phyloP scores from a whole-genome alignment of 2,797 vertebrate genomes.

The Myoxocephalus aenaeus region DNA sequence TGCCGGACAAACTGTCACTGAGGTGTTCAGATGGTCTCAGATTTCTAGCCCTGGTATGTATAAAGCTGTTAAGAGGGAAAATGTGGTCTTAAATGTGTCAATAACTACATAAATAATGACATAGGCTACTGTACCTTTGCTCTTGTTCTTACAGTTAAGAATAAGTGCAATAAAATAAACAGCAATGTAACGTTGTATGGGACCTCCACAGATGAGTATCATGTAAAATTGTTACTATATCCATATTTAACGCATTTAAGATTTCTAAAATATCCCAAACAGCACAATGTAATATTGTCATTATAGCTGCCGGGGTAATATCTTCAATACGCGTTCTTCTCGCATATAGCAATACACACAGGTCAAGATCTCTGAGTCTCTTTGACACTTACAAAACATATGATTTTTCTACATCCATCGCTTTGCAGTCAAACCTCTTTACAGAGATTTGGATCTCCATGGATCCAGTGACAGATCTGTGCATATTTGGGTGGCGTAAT shows the following conservation, averaged over 20 bases:
- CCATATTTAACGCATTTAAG: neutral
- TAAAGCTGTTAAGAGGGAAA: neutral
- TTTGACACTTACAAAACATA: neutral
- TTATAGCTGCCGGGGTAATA: neutral
- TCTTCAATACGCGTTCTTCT: neutral
- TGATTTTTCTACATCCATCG: neutral
- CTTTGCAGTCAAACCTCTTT: slow-evolving; percentile 78
- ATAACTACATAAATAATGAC: neutral
- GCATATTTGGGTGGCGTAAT: slow-evolving; percentile 93
- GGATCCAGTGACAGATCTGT: slow-evolving; percentile 96
- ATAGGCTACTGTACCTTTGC: neutral
- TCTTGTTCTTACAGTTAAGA: neutral
- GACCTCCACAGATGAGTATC: neutral
- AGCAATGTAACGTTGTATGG: neutral
- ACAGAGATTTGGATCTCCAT: slow-evolving; percentile 85
- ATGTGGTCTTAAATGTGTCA: neutral
- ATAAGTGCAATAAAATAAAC: neutral
- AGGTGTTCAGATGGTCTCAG: slow-evolving; percentile 9
- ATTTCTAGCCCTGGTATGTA: neutral
- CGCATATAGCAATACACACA: neutral
- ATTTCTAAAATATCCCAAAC: neutral
- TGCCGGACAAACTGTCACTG: neutral
- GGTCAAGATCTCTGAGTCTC: slow-evolving; percentile 9
- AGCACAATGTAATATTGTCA: neutral
- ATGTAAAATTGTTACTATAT: neutral